Conservation (phyloP, 1,140 invertebrate genomes). For the Drosophila sturtevanti region DNA sequence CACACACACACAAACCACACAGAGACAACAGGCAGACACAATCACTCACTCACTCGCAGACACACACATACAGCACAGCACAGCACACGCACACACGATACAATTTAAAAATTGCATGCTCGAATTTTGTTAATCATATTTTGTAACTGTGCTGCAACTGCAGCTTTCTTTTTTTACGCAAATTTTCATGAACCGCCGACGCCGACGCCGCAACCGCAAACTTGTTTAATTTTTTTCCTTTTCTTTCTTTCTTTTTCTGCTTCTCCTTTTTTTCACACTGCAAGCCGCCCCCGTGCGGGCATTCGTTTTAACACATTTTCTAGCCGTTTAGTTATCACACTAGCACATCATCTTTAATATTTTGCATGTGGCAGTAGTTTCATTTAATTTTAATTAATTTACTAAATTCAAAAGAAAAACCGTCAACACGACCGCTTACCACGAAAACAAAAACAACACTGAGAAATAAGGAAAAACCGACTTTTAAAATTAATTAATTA, state of each 20-base stretch:
- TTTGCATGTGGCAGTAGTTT: conserved; percentile 4
- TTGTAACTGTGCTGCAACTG: conserved; percentile 43
- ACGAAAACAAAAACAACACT: conserved; percentile 5
- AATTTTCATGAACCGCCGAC: conserved; percentile 44
- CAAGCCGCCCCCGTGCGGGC: conserved; percentile 40
- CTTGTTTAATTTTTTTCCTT: conserved; percentile 60
- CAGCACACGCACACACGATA: conserved; percentile 41
- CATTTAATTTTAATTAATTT: neutral
- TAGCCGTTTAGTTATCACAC: neutral
- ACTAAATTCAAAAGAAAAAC: neutral
- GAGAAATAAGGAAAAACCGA: neutral
- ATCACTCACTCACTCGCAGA: conserved; percentile 45
- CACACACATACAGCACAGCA: conserved; percentile 41
- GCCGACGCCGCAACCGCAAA: conserved; percentile 36
- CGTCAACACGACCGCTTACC: neutral
- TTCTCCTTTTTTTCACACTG: conserved; percentile 58
- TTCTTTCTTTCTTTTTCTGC: conserved; percentile 29
- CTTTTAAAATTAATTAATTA: too few species aligned
- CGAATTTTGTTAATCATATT: conserved; percentile 53
- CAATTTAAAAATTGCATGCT: conserved; percentile 52
- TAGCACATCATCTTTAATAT: neutral
- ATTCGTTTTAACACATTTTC: neutral
- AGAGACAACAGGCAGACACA: conserved; percentile 51
- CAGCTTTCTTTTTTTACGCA: conserved; percentile 50
- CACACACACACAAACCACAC: neutral